Evolutionary conservation across 2,797 vertebrate genomes (phyloP).

Genomic region (Melanotaenia nigrans): DNA sequence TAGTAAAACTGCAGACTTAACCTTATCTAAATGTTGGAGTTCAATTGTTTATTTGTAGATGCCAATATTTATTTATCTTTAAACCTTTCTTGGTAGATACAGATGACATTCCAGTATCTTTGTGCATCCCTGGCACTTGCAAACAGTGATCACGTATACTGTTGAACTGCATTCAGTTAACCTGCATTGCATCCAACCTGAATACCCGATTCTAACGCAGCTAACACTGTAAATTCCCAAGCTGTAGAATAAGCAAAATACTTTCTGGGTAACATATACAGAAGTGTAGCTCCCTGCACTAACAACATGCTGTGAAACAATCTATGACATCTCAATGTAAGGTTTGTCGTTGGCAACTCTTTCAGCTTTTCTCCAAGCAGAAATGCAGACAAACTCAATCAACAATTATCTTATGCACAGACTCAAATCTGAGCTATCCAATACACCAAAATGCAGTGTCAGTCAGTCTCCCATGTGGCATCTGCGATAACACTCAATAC

Average conservation of each 20-base stretch:
- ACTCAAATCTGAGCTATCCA: conserved; percentile 19
- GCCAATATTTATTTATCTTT: neutral
- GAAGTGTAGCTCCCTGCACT: neutral
- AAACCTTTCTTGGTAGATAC: neutral
- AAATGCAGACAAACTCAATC: neutral
- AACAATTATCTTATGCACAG: neutral
- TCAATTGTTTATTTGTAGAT: neutral
- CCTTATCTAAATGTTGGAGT: neutral
- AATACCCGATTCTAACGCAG: neutral
- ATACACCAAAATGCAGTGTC: neutral
- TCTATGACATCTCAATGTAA: neutral
- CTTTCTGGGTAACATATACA: neutral
- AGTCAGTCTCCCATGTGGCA: conserved; percentile 28
- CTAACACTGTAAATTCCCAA: neutral
- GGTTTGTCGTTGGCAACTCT: neutral
- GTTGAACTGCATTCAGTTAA: too few relatives aligned
- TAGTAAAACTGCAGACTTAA: neutral
- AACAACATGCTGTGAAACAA: neutral
- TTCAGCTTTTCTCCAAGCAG: neutral
- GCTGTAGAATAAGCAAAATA: neutral
- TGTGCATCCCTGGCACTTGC: neutral
- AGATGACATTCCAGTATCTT: neutral
- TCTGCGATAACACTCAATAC: conserved; percentile 23
- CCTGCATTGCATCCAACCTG: neutral
- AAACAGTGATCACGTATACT: neutral